Evolutionary conservation across 1,140 invertebrate species (phyloP).

Genomic region (Pseudomyrmex concolor): DNA sequence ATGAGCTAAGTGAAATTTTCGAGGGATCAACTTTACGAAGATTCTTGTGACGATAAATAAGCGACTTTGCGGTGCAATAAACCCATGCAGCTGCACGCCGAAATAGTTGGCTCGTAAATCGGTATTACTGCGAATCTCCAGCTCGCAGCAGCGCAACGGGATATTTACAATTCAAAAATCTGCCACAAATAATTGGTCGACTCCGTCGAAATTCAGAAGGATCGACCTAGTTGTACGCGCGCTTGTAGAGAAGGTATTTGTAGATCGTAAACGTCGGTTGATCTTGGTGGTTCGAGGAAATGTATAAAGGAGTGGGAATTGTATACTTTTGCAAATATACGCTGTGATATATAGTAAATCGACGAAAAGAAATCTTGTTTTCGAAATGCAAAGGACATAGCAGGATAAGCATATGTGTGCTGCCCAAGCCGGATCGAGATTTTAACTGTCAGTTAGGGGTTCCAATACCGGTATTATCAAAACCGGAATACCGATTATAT

Average conservation of each 20-base stretch:
- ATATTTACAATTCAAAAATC: constrained; percentile 56
- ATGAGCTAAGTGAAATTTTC: constrained; percentile 59
- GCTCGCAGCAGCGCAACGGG: constrained; percentile 3
- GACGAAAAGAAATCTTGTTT: constrained; percentile 4
- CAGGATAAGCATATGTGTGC: too few relatives aligned
- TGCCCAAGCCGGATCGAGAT: too few relatives aligned
- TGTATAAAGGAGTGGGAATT: constrained; percentile 16
- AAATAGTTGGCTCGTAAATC: constrained; percentile 61
- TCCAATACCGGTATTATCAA: too few relatives aligned
- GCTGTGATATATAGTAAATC: constrained; percentile 42
- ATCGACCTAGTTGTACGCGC: not conserved
- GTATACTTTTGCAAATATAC: not conserved
- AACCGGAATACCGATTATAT: too few relatives aligned
- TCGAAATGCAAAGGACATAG: constrained; percentile 28
- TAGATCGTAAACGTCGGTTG: constrained; percentile 33
- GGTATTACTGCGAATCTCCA: constrained; percentile 52
- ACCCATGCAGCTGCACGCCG: constrained; percentile 47
- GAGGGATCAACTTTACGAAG: constrained; percentile 71
- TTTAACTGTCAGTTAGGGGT: too few relatives aligned
- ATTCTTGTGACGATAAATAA: constrained; percentile 75
- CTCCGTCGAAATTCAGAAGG: constrained; percentile 46
- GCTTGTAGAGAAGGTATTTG: constrained; percentile 9
- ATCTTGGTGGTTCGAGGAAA: constrained; percentile 4
- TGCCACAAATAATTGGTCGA: constrained; percentile 52
- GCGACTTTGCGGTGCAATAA: constrained; percentile 66